Evolutionary conservation across 2,888 invertebrate genomes (phyloP), one percentile per base, ranked within the genome.

Genomic region (Hydropsyche betteni): DNA sequence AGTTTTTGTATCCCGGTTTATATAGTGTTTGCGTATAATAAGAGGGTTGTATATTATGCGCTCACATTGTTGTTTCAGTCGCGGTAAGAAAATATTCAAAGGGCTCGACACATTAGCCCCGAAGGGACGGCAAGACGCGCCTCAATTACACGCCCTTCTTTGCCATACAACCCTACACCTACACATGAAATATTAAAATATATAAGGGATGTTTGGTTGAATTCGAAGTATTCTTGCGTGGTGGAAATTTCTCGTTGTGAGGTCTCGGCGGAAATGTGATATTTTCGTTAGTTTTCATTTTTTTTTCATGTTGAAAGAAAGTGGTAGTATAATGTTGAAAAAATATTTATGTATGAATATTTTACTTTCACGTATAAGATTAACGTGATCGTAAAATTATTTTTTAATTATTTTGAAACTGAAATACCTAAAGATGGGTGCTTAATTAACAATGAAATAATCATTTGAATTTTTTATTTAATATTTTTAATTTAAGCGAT

Each of bases 71-170:
- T 70, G 70, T 70, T 70, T 70, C 58, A 69, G 44, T 58, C 50
- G 70, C 55, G 50, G 51, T 68, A 77, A 51, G 73, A 77, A 75
- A 77, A 77, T 73, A 75, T 77, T 75, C 74, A 77, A 74, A 75
- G 73, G 77, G 68, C 77, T 75, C 72, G 73, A 58, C 52, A 75
- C 75, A 77, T 77, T 77, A 75, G 75, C 77, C 71, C 44, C 34
- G 61, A 38, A 71, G 75, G 77, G 77, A 73, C 73, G 69, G 72
- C 51, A 50, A 61, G 68, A 75, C 72, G 61, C 61, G 68, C 74
- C 69, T 76, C 76, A 76, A 76, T 76, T 76, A 76, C 70, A 55
- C 74, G 50, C 69, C 69, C 69, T 69, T 69, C 50, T 69, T 44
- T 69, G 12, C 51, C 24, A 44, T 4, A 44, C 69, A 14, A 14